phyloP scores from a whole-genome alignment of 2,888 invertebrate genomes.

The Hirtodrosophila histrioides region DNA sequence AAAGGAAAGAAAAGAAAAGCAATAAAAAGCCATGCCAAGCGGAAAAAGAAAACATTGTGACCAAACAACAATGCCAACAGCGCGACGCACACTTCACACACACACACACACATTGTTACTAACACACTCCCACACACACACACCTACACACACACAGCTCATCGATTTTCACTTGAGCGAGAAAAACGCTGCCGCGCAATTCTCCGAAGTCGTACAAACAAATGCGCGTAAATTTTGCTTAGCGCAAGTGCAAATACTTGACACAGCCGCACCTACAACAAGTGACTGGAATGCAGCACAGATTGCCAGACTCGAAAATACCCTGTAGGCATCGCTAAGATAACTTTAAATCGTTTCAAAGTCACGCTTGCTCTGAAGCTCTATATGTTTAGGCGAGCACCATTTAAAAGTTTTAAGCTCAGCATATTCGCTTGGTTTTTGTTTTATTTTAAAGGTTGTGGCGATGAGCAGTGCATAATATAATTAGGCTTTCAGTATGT shows the following conservation, averaged over 20 bases:
- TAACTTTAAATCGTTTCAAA: not conserved
- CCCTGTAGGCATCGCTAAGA: constrained; percentile 3
- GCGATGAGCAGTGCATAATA: too few relatives aligned
- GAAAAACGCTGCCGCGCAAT: constrained; percentile 49
- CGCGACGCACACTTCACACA: constrained; percentile 52
- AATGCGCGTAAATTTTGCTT: constrained; percentile 81
- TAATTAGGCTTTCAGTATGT: too few relatives aligned
- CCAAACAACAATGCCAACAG: constrained; percentile 68
- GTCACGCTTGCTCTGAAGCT: not conserved
- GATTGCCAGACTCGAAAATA: constrained; percentile 5
- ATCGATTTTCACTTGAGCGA: constrained; percentile 75
- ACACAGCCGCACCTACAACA: constrained; percentile 70
- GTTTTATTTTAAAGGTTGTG: too few relatives aligned
- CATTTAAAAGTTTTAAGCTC: too few relatives aligned
- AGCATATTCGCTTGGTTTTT: too few relatives aligned
- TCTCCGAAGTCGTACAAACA: constrained; percentile 75
- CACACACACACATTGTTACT: constrained; percentile 10
- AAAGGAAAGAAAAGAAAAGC: constrained; percentile 52
- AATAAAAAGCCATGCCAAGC: constrained; percentile 72
- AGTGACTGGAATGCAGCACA: not conserved
- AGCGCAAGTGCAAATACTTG: constrained; percentile 78
- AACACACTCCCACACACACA: constrained; percentile 8
- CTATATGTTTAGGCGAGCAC: too few relatives aligned
- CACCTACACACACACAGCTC: constrained; percentile 32
- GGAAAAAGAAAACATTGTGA: constrained; percentile 79